Percentiles rank a stretch among this genome's conserved stretches.
Evolutionary conservation across 1,140 invertebrate species (phyloP).

Genomic region (Holcopasites calliopsidis): DNA sequence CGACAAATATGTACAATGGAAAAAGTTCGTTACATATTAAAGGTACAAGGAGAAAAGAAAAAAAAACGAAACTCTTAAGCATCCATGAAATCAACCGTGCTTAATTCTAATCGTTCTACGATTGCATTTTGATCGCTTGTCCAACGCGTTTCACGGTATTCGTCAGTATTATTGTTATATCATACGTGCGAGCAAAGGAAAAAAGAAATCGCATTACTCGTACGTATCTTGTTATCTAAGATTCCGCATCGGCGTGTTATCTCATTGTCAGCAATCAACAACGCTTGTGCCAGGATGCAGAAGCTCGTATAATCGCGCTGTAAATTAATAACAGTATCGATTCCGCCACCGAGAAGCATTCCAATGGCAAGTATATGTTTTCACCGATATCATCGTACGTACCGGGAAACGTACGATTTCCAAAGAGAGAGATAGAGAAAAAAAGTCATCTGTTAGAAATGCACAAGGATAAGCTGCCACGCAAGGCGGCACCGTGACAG

Average conservation of each 20-base stretch:
- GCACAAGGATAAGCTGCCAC: constrained; percentile 13
- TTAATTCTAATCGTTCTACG: constrained; percentile 12
- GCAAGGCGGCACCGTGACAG: constrained; percentile 35
- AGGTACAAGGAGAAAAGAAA: neutral
- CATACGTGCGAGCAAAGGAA: no score
- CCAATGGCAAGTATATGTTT: no score
- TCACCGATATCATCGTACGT: no score
- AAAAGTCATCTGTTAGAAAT: constrained; percentile 16
- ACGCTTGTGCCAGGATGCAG: no score
- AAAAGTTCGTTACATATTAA: neutral
- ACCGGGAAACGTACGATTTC: neutral
- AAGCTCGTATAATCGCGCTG: neutral
- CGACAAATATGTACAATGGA: neutral
- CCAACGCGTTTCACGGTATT: no score
- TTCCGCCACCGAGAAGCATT: no score
- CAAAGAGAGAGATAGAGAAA: no score
- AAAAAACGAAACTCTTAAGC: neutral
- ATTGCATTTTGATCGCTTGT: neutral
- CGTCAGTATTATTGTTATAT: no score
- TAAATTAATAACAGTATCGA: neutral
- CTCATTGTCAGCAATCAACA: neutral
- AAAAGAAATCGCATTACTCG: neutral
- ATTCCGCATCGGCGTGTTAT: neutral
- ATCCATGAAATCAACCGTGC: constrained; percentile 2
- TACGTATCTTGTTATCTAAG: neutral